Base-by-base conservation (phyloP, 2,113 vertebrate species). In the Limnothrissa miodon region DNA sequence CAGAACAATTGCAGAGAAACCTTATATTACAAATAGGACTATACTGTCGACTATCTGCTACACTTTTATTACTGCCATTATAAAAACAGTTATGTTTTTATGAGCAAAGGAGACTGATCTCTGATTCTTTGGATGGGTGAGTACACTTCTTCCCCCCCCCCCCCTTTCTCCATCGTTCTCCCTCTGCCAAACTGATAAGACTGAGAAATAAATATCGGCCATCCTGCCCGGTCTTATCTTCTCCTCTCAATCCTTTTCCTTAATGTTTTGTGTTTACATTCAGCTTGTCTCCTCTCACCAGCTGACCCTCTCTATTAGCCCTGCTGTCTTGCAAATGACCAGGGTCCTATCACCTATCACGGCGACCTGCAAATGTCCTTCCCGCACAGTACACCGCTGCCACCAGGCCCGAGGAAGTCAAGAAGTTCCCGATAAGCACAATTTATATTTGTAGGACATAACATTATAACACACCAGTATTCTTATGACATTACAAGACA, bases 281-380 rank as follows among this genome's bases (percentile, higher is more conserved):
- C n/a, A 25, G n/a, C 59, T 29, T 23, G n/a, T 29, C n/a, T 70
- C 29, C 13, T 9, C 62, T 36, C 8, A 15, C 62, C 53, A 56
- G 53, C 17, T 21, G 9, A 36, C 7, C 29, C 29, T 66, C n/a
- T 66, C 62, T 25, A 66, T 70, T 70, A 0, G 25, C 62, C 62
- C 29, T 36, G 62, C 62, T 70, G 25, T 36, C 8, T 36, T 6
- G 62, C 62, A 70, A 29, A 66, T 1, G 8, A 66, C 25, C 1
- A n/a, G 25, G 25, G 25, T n/a, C n/a, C n/a, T 66, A 25, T 29
- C 10, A 8, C 25, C 62, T 66, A 33, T 66, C 62, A 66, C 5
- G 13, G 25, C 62, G 62, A 66, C 62, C 62, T 66, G 36, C 62
- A 70, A 70, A 70, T 70, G 29, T 70, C 62, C 29, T 70, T 36